Evolutionary conservation across 2,888 invertebrate genomes (phyloP).

Genomic region (Hyalella azteca): DNA sequence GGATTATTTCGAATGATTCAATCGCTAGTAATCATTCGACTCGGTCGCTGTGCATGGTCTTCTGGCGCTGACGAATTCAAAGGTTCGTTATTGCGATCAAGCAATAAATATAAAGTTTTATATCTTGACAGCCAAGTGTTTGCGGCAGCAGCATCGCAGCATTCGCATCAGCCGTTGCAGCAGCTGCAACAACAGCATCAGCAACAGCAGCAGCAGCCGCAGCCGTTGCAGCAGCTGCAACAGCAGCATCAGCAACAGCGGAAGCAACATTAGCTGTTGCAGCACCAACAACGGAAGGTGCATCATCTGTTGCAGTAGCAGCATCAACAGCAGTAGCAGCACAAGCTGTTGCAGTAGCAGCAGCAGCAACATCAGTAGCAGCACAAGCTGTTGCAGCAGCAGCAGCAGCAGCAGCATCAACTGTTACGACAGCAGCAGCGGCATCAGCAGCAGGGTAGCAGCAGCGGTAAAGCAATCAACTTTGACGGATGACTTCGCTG

Average conservation of each 20-base stretch:
- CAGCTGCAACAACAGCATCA: not conserved
- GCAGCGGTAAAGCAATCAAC: conserved; percentile 27
- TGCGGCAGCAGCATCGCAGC: not conserved
- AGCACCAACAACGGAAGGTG: not conserved
- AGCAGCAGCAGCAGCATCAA: not conserved
- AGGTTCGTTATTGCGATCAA: too few species aligned
- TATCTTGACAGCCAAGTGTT: too few species aligned
- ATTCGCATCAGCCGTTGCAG: not conserved
- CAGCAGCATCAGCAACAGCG: not conserved
- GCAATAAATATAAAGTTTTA: too few species aligned
- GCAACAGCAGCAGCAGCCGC: not conserved
- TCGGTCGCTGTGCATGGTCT: too few species aligned
- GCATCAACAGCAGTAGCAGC: not conserved
- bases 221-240: not conserved
- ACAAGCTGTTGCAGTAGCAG: not conserved
- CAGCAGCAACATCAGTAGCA: not conserved
- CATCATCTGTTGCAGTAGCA: not conserved
- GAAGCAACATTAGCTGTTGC: not conserved
- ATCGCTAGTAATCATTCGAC: not conserved
- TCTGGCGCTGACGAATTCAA: too few species aligned
- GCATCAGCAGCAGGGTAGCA: not conserved
- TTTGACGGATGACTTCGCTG: not conserved
- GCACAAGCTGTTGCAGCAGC: not conserved
- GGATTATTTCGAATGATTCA: not conserved
- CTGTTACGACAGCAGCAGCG: not conserved